These are phyloP conservation scores for Bruchidius siliquastri DNA, from an alignment of 2,888 invertebrate genomes.

Conservation along the genomic window DNA sequence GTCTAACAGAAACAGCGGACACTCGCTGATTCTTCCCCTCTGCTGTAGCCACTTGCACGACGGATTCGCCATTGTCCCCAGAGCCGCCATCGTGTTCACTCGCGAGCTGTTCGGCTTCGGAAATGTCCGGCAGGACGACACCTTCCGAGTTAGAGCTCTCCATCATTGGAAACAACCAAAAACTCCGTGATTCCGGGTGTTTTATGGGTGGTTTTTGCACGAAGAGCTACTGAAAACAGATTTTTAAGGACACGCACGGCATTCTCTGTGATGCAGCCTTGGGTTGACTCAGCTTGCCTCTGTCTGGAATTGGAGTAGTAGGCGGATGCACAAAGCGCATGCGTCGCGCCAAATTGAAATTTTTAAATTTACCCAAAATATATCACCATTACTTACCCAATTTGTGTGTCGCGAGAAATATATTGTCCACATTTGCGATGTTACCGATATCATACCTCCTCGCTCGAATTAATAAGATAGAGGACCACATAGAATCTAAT, in stretches of 20 bases:
- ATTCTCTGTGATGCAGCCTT: not conserved
- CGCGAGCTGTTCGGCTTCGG: conserved; percentile 64
- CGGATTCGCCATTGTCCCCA: conserved; percentile 50
- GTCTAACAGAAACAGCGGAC: conserved; percentile 43
- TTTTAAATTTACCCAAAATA: not conserved
- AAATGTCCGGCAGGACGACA: conserved; percentile 67
- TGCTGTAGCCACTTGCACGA: conserved; percentile 20
- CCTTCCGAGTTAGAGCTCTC: conserved; percentile 56
- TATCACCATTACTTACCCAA: not conserved
- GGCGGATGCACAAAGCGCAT: conserved; percentile 34
- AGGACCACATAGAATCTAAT: too few species aligned
- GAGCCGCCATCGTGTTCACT: conserved; percentile 57
- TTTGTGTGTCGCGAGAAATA: not conserved
- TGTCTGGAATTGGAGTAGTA: conserved; percentile 25
- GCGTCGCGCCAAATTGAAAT: conserved; percentile 31
- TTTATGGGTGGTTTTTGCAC: not conserved
- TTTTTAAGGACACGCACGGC: not conserved
- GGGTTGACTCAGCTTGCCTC: not conserved
- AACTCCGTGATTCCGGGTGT: not conserved
- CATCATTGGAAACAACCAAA: conserved; percentile 30
- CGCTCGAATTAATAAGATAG: too few species aligned
- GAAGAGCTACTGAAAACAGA: not conserved
- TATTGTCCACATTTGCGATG: not conserved
- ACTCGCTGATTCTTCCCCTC: conserved; percentile 36
- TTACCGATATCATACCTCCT: too few species aligned